These are phyloP conservation scores for Alectura lathami DNA, from an alignment of 2,113 vertebrate genomes.

Conservation along the genomic window DNA sequence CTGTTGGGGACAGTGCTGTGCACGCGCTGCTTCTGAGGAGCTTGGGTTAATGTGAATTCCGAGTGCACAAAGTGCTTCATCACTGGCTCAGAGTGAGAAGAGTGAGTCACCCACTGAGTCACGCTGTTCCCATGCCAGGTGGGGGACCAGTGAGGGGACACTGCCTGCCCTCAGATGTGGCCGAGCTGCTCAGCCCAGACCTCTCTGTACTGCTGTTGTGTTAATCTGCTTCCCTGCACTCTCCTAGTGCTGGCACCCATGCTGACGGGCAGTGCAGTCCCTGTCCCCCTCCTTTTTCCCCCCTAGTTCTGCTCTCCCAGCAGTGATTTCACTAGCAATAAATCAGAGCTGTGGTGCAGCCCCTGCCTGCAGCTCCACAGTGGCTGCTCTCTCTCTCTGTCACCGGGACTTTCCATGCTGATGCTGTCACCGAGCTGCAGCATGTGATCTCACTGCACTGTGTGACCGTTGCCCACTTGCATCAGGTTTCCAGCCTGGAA, in stretches of 20 bases:
- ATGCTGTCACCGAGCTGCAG: accelerated
- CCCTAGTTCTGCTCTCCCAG: accelerated
- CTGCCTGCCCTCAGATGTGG: background rate
- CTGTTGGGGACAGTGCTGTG: accelerated
- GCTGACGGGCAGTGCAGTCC: accelerated
- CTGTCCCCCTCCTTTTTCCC: accelerated
- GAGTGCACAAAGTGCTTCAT: accelerated
- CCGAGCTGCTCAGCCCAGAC: accelerated
- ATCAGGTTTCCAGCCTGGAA: accelerated
- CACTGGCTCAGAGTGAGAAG: background rate
- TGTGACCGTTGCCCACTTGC: accelerated
- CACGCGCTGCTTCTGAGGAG: background rate
- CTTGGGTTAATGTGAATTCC: background rate
- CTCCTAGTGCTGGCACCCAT: accelerated
- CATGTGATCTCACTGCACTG: accelerated
- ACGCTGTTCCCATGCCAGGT: background rate
- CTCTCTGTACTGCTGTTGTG: accelerated
- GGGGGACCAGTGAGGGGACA: background rate
- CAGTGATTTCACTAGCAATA: accelerated
- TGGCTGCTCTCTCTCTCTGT: accelerated
- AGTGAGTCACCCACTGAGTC: conserved; percentile 13
- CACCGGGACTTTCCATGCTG: accelerated
- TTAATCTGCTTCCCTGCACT: accelerated
- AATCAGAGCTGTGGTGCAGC: background rate
- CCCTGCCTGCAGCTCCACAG: background rate